These are phyloP conservation scores for Potamarius usumacintae DNA, from an alignment of 2,113 vertebrate species.

Conservation along the genomic window DNA sequence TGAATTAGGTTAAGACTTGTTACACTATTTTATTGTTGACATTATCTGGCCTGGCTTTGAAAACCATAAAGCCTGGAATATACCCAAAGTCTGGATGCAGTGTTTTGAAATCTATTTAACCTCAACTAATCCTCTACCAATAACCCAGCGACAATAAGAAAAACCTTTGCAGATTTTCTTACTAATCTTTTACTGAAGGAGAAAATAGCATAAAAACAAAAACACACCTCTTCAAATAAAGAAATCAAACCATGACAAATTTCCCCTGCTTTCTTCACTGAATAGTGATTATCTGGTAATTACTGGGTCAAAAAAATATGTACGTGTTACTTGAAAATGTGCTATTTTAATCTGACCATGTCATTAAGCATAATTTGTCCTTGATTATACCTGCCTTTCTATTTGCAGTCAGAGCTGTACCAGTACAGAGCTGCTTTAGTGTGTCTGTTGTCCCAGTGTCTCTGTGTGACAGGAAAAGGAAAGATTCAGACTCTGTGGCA, in stretches of 20 bases:
- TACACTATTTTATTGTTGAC: neutral
- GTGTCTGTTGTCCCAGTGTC: conserved; percentile 1
- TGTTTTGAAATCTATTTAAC: conserved; percentile 37
- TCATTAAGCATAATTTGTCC: neutral
- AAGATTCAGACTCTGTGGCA: neutral
- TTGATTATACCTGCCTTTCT: neutral
- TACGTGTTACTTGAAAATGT: neutral
- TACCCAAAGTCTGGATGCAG: neutral
- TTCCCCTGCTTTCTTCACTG: neutral
- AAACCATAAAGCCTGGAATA: neutral
- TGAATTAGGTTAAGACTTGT: neutral
- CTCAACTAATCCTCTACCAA: conserved; percentile 18
- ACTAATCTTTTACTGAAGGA: conserved; percentile 42
- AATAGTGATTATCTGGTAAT: neutral
- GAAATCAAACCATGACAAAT: neutral
- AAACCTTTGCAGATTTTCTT: conserved; percentile 39
- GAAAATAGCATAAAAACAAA: conserved; percentile 13
- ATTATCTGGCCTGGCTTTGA: neutral
- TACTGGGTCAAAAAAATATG: neutral
- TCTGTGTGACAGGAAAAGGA: neutral
- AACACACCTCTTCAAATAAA: neutral
- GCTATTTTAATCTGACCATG: neutral
- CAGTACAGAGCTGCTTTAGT: neutral
- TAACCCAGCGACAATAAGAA: conserved; percentile 10
- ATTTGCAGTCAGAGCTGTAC: neutral